phyloP scores from a whole-genome alignment of 1,140 invertebrate species.

The Drosophila malerkotliana region DNA sequence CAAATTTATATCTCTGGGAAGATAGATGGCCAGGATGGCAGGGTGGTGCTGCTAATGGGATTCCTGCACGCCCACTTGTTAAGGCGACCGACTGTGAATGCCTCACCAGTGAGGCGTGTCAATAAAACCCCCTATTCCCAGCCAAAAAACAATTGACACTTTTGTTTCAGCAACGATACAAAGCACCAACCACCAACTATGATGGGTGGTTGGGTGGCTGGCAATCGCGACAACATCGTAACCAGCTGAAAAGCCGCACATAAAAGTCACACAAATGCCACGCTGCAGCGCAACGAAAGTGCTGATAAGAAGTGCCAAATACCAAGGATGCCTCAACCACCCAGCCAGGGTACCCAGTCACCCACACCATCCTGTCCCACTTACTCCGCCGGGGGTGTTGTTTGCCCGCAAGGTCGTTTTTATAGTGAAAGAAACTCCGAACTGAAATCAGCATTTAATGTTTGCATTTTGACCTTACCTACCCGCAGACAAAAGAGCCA shows the following conservation, averaged over 20 bases:
- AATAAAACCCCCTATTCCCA: constrained; percentile 23
- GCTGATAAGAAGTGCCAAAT: constrained; percentile 70
- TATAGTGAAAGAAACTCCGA: constrained; percentile 61
- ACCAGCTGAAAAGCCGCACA: constrained; percentile 78
- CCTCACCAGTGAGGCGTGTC: constrained; percentile 66
- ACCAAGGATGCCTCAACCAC: constrained; percentile 23
- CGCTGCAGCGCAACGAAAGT: constrained; percentile 74
- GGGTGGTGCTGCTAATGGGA: constrained; percentile 71
- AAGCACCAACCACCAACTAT: constrained; percentile 42
- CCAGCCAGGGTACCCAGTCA: background rate
- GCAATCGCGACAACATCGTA: constrained; percentile 68
- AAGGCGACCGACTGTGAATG: constrained; percentile 74
- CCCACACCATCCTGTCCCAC: constrained; percentile 13
- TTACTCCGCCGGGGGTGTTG: constrained; percentile 38
- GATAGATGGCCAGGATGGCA: constrained; percentile 13
- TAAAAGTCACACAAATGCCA: constrained; percentile 78
- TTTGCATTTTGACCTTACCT: constrained; percentile 69
- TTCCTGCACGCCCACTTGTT: constrained; percentile 82
- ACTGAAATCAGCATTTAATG: constrained; percentile 58
- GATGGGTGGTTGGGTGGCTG: constrained; percentile 3
- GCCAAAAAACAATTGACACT: constrained; percentile 69
- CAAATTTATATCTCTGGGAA: background rate
- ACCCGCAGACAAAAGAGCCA: constrained; percentile 37
- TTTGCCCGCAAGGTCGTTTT: constrained; percentile 78
- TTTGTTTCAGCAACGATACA: constrained; percentile 52